Percentiles rank a stretch among this genome's conserved stretches.
phyloP scores from a whole-genome alignment of 1,140 invertebrate genomes.

The Drosophila ficusphila region DNA sequence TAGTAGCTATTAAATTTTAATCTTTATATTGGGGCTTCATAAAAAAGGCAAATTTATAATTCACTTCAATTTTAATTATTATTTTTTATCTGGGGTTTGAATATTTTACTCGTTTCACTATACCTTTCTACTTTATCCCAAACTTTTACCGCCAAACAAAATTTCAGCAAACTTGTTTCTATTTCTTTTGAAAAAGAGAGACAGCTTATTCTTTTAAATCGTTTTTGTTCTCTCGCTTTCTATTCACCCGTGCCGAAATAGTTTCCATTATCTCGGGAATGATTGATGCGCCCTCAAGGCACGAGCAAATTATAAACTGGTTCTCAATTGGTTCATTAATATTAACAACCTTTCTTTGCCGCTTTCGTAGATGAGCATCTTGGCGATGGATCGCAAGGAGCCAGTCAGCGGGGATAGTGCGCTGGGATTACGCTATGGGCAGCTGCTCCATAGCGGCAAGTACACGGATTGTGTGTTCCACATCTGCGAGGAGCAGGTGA shows the following conservation, averaged over 20 bases:
- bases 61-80: too few species aligned
- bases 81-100: too few species aligned
- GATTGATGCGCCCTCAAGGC: slow-evolving; percentile 5
- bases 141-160: slow-evolving; percentile 22
- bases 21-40: too few species aligned
- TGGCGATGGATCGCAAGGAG: slow-evolving; percentile 55
- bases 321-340: slow-evolving; percentile 16
- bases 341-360: slow-evolving; percentile 24
- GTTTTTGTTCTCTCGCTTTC: slow-evolving; percentile 23
- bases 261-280: slow-evolving; percentile 13
- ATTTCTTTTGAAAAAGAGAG: background rate
- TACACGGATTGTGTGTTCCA: slow-evolving; percentile 77
- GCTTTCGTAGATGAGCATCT: slow-evolving; percentile 48
- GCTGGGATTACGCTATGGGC: slow-evolving; percentile 67
- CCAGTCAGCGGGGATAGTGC: slow-evolving; percentile 21
- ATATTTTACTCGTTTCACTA: too few species aligned
- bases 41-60: too few species aligned
- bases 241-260: slow-evolving; percentile 24
- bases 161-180: slow-evolving; percentile 10
- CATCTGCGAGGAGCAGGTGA: slow-evolving; percentile 62
- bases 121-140: background rate
- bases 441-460: slow-evolving; percentile 64
- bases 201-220: background rate
- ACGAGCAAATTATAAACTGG: slow-evolving; percentile 42
- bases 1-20: too few species aligned